phyloP scores from a whole-genome alignment of 2,113 vertebrate genomes.

The Spheniscus mendiculus region DNA sequence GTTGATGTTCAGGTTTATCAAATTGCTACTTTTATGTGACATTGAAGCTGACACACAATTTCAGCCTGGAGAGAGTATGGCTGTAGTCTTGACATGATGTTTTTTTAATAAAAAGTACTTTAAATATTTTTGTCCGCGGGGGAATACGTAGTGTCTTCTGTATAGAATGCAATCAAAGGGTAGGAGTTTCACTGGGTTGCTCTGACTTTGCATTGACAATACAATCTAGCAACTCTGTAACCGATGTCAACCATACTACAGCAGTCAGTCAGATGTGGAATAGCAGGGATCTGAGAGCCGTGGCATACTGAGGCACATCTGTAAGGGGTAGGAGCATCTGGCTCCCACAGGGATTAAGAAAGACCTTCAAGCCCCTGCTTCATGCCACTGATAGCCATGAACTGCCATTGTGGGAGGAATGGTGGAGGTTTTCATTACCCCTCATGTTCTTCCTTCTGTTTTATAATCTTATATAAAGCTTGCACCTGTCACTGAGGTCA shows the following conservation, averaged over 20 bases:
- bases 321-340: background rate
- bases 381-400: background rate
- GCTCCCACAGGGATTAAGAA: background rate
- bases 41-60: background rate
- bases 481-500: background rate
- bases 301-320: background rate
- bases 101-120: background rate
- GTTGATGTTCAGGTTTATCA: too few species aligned
- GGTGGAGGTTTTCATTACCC: background rate
- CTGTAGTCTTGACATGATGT: background rate
- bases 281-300: background rate
- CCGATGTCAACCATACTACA: too few species aligned
- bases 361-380: background rate
- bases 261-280: background rate
- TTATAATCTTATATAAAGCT: background rate
- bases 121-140: background rate
- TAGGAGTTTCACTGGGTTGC: background rate
- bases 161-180: background rate
- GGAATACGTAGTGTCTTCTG: background rate
- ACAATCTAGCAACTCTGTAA: too few species aligned
- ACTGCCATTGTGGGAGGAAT: background rate
- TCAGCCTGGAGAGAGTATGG: background rate
- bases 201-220: too few species aligned
- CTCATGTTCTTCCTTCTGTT: background rate
- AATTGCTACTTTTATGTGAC: background rate